Conservation (phyloP, 2,888 invertebrate species). For the Nomada ruficornis region DNA sequence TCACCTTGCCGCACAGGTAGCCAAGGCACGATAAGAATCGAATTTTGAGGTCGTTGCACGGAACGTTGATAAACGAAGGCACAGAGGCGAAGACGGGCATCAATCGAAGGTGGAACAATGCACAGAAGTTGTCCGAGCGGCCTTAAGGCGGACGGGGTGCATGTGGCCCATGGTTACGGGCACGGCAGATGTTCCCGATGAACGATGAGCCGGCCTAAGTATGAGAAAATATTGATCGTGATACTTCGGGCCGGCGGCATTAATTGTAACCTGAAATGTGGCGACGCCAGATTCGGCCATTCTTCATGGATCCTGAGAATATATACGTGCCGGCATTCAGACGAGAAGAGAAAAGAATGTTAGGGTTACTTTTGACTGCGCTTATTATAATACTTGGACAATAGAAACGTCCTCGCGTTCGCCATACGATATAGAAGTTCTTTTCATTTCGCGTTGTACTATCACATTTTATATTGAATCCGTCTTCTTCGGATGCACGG, state of each 20-base stretch:
- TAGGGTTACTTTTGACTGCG: not conserved
- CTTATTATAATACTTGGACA: not conserved
- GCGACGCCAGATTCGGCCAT: conserved; percentile 21
- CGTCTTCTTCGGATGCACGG: no score
- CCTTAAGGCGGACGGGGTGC: conserved; percentile 77
- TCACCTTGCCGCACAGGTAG: no score
- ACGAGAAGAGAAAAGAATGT: not conserved
- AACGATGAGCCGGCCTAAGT: conserved; percentile 67
- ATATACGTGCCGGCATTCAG: conserved; percentile 13
- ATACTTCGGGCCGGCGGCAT: conserved; percentile 64
- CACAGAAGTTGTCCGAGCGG: conserved; percentile 74
- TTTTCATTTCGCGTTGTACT: no score
- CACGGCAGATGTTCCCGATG: conserved; percentile 82
- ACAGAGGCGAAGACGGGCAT: conserved; percentile 50
- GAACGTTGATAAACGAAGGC: not conserved
- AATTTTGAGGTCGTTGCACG: not conserved
- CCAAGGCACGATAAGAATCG: not conserved
- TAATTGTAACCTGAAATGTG: conserved; percentile 52
- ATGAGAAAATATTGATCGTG: conserved; percentile 79
- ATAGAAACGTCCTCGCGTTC: no score
- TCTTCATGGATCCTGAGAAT: conserved; percentile 1
- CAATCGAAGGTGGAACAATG: conserved; percentile 68
- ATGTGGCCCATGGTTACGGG: conserved; percentile 74
- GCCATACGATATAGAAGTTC: no score
- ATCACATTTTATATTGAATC: no score